phyloP scores from a whole-genome alignment of 2,888 invertebrate species.

The Euphydryas editha region DNA sequence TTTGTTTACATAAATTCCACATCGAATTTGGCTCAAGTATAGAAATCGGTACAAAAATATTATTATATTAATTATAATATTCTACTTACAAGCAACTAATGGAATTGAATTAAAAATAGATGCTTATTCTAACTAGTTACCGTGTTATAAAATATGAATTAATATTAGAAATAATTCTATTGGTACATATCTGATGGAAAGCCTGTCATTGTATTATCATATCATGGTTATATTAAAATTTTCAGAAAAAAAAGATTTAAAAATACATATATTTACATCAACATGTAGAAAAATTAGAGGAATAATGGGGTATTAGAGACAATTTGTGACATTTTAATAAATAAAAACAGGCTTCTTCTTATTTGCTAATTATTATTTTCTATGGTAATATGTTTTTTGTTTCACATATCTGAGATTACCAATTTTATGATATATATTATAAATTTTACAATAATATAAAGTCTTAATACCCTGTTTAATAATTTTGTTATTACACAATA shows the following conservation, averaged over 20 bases:
- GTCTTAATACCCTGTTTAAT: constrained; percentile 8
- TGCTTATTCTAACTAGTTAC: constrained; percentile 32
- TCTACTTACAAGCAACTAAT: constrained; percentile 57
- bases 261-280: neutral
- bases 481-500: neutral
- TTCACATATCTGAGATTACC: neutral
- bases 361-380: neutral
- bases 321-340: neutral
- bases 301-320: constrained; percentile 17
- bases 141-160: constrained; percentile 25
- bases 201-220: constrained; percentile 45
- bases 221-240: constrained; percentile 34
- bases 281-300: neutral
- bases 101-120: constrained; percentile 59
- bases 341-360: neutral
- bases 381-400: neutral
- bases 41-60: constrained; percentile 3
- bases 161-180: constrained; percentile 43
- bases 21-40: no score
- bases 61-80: constrained; percentile 8
- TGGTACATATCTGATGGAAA: constrained; percentile 48
- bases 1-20: no score
- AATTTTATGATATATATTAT: neutral
- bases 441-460: neutral
- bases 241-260: constrained; percentile 13